Base-by-base conservation (phyloP, 1,140 invertebrate species). In the Danaus plexippus region DNA sequence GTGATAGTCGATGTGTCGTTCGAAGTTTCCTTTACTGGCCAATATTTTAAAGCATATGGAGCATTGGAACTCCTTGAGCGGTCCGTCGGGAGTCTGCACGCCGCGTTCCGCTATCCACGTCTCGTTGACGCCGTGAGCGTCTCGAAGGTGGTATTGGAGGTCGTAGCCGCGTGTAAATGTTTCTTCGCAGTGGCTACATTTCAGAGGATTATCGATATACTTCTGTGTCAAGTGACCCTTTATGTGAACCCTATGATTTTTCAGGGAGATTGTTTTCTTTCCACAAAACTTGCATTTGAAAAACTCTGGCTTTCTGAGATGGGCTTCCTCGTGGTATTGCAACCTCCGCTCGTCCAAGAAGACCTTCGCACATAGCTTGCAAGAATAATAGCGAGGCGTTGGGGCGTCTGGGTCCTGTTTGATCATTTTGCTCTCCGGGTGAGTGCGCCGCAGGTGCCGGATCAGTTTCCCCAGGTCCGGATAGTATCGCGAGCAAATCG, bases 341-440 rank as follows among this genome's bases (percentile, higher is more conserved):
- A 88, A 52, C n/a, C 80, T 55, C 9, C 69, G 61, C 45, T 83
- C 78, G 44, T 82, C 78, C 2, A 80, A 53, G 66, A 88, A 88
- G 10, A 82, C 75, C 61, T 86, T 87, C 6, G 81, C 80, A 62
- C 87, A 88, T 41, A 88, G 56, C 47, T 84, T 85, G 56, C 87
- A 88, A 2, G 76, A 76, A 46, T 70, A 79, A 47, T 79, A 75
- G 3, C 54, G 64, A 4, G 66, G 75, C 10, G 77, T 63, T 0
- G 83, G 84, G 2, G 81, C 85, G 43, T 86, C 85, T 0, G 86
- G 84, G 47, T 88, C 86, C 9, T 75, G 67, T 57, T 88, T 88
- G 11, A 88, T 78, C 86, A 88, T 88, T 63, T 87, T 88, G 47
- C 77, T 86, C 54, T 87, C 75, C 0, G 87, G 86, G 66, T 88